A percentile compares a stretch with the other conserved stretches of the same genome.
Conservation (phyloP, 2,888 invertebrate genomes). For the Nipponacmea schrenckii region DNA sequence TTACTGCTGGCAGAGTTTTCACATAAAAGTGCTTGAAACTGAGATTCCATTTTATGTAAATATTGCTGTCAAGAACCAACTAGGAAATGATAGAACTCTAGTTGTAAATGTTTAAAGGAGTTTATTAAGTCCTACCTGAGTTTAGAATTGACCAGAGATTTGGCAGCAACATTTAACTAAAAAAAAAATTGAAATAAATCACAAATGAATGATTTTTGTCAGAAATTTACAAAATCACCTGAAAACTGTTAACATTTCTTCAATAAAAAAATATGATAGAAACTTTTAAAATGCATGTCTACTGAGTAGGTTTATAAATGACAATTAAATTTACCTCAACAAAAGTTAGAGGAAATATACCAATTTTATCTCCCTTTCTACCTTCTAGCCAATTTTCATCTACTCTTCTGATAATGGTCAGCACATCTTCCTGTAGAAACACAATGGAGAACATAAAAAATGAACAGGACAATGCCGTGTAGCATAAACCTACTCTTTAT, state of each 20-base stretch:
- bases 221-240: not conserved
- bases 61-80: not conserved
- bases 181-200: constrained; percentile 60
- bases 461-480: not conserved
- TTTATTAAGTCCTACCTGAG: constrained; percentile 27
- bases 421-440: constrained; percentile 77
- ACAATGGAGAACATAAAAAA: not conserved
- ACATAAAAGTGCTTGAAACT: no score
- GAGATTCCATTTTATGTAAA: no score
- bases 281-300: not conserved
- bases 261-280: not conserved
- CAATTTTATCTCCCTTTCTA: constrained; percentile 82
- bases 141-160: constrained; percentile 63
- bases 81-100: no score
- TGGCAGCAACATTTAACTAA: constrained; percentile 87
- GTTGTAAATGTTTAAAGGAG: not conserved
- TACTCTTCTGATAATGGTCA: constrained; percentile 87
- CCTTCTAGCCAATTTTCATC: constrained; percentile 98
- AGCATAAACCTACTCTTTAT: no score
- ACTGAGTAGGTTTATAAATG: no score
- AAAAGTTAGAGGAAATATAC: constrained; percentile 93
- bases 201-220: not conserved
- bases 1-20: no score
- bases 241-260: not conserved
- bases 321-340: constrained; percentile 78